Conservation (phyloP, 1,140 invertebrate species). For the Hormaphis cornu region DNA sequence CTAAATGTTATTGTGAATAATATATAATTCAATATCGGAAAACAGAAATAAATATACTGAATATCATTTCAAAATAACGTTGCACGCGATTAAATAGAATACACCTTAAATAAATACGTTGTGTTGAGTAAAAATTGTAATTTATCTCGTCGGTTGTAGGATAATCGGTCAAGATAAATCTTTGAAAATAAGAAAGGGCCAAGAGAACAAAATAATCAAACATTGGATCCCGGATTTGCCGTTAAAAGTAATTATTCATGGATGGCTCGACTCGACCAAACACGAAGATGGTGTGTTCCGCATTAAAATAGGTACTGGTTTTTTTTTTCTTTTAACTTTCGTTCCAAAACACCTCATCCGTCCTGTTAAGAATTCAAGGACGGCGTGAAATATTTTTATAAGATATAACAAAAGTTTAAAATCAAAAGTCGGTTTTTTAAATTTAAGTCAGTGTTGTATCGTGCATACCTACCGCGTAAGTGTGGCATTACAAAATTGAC, state of each 20-base stretch:
- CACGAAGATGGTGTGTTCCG: neutral
- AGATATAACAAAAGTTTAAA: neutral
- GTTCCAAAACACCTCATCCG: neutral
- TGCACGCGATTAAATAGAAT: too few species aligned
- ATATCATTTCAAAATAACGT: too few species aligned
- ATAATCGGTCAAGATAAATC: neutral
- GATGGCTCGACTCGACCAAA: neutral
- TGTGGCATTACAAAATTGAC: too few species aligned
- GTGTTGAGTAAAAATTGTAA: too few species aligned
- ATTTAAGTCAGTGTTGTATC: neutral
- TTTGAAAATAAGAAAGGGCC: neutral
- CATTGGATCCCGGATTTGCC: neutral
- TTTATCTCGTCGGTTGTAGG: neutral
- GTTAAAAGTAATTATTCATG: slow-evolving; percentile 11
- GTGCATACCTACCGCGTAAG: neutral
- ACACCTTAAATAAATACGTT: too few species aligned
- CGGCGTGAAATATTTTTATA: neutral
- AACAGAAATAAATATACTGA: too few species aligned
- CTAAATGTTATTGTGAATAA: too few species aligned
- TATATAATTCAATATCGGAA: too few species aligned
- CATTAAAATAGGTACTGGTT: neutral
- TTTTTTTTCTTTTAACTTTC: neutral
- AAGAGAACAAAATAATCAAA: neutral
- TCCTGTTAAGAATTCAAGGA: neutral
- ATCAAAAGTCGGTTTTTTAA: neutral